Percentiles rank a stretch among this genome's conserved stretches.
Conservation (phyloP, 2,113 vertebrate genomes). For the Petaurus breviceps region DNA sequence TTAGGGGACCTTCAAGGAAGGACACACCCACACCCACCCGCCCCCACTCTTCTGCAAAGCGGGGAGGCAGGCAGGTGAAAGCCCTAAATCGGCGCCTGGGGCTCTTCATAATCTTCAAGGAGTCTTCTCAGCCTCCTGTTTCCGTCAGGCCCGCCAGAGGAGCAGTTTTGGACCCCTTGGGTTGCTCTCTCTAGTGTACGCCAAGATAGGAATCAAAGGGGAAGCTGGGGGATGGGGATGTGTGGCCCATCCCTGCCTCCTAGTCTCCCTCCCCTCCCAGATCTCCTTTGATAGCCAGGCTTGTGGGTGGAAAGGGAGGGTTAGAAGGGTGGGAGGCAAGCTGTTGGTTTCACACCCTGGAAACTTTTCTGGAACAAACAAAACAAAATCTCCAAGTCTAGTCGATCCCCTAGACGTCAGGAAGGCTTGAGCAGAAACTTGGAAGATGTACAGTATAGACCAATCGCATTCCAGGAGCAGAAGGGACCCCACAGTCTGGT, state of each 20-base stretch:
- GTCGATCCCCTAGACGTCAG: conserved; percentile 7
- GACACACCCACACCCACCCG: background rate
- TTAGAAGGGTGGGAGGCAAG: background rate
- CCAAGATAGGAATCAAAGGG: background rate
- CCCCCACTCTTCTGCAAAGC: background rate
- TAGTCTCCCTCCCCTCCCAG: background rate
- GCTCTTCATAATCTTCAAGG: accelerated
- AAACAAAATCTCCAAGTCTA: background rate
- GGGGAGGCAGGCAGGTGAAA: background rate
- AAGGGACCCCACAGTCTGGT: background rate
- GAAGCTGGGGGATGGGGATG: background rate
- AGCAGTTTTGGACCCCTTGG: accelerated
- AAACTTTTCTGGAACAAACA: background rate
- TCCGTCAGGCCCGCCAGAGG: accelerated
- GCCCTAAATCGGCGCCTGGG: accelerated
- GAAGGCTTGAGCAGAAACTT: background rate
- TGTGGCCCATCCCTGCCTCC: background rate
- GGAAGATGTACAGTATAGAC: conserved; percentile 13
- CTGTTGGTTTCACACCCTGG: background rate
- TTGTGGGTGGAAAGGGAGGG: background rate
- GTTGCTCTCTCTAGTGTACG: background rate
- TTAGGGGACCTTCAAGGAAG: background rate
- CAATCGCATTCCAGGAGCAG: conserved; percentile 31
- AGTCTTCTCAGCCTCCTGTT: background rate
- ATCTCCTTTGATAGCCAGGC: background rate